phyloP scores from a whole-genome alignment of 2,888 invertebrate species.

The Cephus pygmeus region DNA sequence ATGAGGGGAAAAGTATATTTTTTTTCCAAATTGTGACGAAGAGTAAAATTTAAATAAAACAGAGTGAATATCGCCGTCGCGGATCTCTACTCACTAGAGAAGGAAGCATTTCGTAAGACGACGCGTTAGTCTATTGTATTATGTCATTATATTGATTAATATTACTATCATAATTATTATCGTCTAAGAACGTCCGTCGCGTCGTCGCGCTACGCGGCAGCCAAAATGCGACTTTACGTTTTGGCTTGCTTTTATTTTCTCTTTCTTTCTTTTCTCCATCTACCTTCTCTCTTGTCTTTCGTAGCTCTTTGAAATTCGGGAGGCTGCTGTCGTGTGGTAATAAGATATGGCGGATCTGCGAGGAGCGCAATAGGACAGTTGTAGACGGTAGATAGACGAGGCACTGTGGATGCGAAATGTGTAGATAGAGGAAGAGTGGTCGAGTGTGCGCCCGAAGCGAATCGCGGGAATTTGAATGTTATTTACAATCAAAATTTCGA shows the following conservation, averaged over 20 bases:
- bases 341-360: not conserved
- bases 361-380: not conserved
- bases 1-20: not conserved
- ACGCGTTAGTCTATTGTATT: not conserved
- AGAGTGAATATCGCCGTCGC: not conserved
- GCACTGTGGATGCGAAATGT: not conserved
- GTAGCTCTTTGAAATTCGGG: not conserved
- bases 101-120: not conserved
- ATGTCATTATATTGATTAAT: not conserved
- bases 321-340: not conserved
- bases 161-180: not conserved
- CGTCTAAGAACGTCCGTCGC: not conserved
- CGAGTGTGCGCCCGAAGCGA: not conserved
- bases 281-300: not conserved
- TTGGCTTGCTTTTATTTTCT: not conserved
- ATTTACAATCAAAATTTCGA: not conserved
- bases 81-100: not conserved
- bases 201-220: not conserved
- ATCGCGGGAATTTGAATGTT: not conserved
- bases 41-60: not conserved
- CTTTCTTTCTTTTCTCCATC: not conserved
- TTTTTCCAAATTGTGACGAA: not conserved
- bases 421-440: not conserved
- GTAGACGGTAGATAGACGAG: not conserved
- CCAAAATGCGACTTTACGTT: not conserved